These are phyloP conservation scores for Huso huso DNA, from an alignment of 2,797 vertebrate species.

Conservation along the genomic window DNA sequence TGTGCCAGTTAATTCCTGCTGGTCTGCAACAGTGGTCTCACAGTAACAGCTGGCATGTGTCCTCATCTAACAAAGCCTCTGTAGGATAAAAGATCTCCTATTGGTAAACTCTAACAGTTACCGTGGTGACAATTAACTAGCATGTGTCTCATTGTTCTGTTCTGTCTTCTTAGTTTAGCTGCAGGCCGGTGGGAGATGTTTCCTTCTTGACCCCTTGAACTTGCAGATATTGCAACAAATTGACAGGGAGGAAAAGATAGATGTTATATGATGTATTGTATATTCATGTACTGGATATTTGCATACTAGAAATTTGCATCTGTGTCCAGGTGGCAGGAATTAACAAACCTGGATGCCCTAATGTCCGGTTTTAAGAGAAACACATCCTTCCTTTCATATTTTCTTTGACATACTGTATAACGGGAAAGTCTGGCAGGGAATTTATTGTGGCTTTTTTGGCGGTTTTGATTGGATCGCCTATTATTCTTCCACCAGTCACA, in stretches of 20 bases:
- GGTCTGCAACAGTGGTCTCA: conserved; percentile 62
- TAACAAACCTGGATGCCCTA: conserved; percentile 15
- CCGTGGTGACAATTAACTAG: conserved; percentile 66
- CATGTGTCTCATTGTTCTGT: conserved; percentile 69
- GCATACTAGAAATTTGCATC: too few relatives aligned
- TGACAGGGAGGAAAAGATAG: conserved; percentile 46
- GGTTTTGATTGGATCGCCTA: too few relatives aligned
- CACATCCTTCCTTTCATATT: too few relatives aligned
- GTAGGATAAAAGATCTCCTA: conserved; percentile 52
- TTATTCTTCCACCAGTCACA: too few relatives aligned
- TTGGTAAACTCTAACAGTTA: conserved; percentile 64
- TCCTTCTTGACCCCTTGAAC: conserved; percentile 57
- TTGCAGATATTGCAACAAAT: conserved; percentile 71
- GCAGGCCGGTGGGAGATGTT: conserved; percentile 60
- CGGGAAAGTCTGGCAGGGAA: too few relatives aligned
- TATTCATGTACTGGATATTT: too few relatives aligned
- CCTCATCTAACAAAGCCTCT: conserved; percentile 57
- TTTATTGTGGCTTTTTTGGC: too few relatives aligned
- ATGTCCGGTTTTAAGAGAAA: conserved; percentile 4
- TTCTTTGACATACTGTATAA: too few relatives aligned
- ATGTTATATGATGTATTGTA: conserved; percentile 1
- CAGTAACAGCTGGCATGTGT: conserved; percentile 64
- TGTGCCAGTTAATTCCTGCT: conserved; percentile 50
- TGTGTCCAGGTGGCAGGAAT: too few relatives aligned
- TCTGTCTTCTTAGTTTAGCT: conserved; percentile 58